Evolutionary conservation across 2,888 invertebrate species (phyloP), one percentile per base, ranked within the genome.

Genomic region (Megalurothrips usitatus): DNA sequence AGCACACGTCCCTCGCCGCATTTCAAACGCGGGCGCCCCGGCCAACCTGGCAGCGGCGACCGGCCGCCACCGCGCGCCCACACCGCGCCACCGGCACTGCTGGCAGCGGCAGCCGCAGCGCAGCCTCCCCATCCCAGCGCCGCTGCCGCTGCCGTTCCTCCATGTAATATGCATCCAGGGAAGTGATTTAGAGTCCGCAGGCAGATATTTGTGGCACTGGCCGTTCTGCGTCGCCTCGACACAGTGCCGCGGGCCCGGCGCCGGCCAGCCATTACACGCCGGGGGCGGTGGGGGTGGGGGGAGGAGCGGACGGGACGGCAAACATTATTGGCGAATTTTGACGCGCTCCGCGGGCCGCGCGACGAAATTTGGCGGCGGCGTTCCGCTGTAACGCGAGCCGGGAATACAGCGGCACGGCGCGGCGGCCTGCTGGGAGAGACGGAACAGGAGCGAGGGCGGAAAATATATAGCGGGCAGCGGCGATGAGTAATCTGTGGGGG

Each of bases 181-280:
- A 75, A 26, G 68, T 75, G 68, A 75, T 75, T 75, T 75, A 75
- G 68, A 75, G 68, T 75, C 68, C 68, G 68, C 68, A 75, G 68
- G 23, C 68, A 75, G 68, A 75, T 75, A 75, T 75, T 75, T 75
- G 68, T 75, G 68, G 68, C 68, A 26, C 68, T 75, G 68, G 68
- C 68, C 68, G 68, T 12, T 26, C 68, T 9, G 68, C 68, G 26
- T 75, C 68, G 68, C 68, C 68, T 12, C 68, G 68, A 23, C 68
- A 23, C 23, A 43, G 34, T 43, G 34, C 34, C 34, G 34, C 34
- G n/a, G n/a, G 52, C 52, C 52, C 52, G 14, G 52, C 52, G 1
- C 52, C 52, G 52, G 10, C 52, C 52, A 3, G 52, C 58, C 34
- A 43, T 43, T 43, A 43, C 34, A 14, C 58, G 14, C 58, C 58